Base-by-base conservation (phyloP, 2,888 invertebrate species). In the Celastrina argiolus region DNA sequence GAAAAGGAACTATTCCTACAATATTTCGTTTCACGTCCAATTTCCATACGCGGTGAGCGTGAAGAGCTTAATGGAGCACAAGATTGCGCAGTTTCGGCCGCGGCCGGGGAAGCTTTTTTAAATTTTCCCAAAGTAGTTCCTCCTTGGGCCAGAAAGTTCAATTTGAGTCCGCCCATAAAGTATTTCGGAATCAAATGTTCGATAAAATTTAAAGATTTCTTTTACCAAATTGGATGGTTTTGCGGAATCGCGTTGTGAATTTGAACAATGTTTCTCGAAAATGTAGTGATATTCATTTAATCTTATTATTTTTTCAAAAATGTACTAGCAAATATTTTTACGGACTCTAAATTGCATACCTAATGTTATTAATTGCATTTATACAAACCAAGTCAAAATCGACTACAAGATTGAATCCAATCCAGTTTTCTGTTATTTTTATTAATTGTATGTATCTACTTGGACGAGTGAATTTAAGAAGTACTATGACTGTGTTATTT, bases 1-100 rank as follows among this genome's bases (percentile, higher is more conserved):
- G 74, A 73, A 75, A 74, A 36, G 39, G 77, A 85, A 85, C 85
- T 86, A 86, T 84, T 82, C 79, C 78, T 81, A 82, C 79, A 83
- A 87, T 88, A 88, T 87, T 89, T 86, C 85, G 85, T 83, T 86
- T 84, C 82, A 84, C 87, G 87, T 89, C 83, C 89, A 90, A 91
- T 91, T 88, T 90, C 87, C 90, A 91, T 91, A 91, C 82, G 82
- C 89, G 87, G 82, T 78, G 82, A 87, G 86, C 89, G 89, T 88
- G 89, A 89, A 90, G 78, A 79, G 82, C 82, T 88, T 88, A 91
- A 90, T 90, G 90, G 88, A 80, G 83, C 89, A 86, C 84, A 85
- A 89, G 88, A 90, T 91, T 91, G 88, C 84, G 78, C 78, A 80
- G 78, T 82, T 76, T 80, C 81, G 83, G 82, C 86, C 84, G 81